Base-by-base conservation (phyloP, 2,888 invertebrate species). In the Hypomecis atomaria region DNA sequence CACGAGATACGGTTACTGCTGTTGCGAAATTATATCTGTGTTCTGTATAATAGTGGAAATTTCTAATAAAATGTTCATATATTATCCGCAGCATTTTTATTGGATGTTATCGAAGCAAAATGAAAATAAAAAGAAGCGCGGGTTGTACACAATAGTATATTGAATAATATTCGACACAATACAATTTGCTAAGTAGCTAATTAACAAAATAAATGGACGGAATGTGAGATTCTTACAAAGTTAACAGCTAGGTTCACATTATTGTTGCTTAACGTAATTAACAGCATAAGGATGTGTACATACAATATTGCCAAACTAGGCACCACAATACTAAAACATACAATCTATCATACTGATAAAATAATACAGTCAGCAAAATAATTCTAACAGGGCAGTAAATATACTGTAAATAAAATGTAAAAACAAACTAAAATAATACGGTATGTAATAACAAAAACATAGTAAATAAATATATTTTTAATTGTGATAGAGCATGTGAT, bases 181-280 rank as follows among this genome's bases (percentile, higher is more conserved):
- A 89, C 84, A 87, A 82, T 88, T 84, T 89, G 89, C 44, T 76
- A 56, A 56, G 56, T 56, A 90, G 89, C 90, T 90, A 88, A 86
- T 75, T 84, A 91, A 91, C 88, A 86, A 89, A 92, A 89, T 74
- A 86, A 87, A 85, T 92, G 92, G 92, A 92, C 92, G 92, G 92
- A 92, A 92, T 92, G 90, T 90, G 88, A 89, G 88, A 90, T 88
- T 86, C 88, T 81, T 86, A 86, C 57, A 57, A 56, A 83, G 76
- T 85, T 84, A 84, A 70, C 83, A 83, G 81, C 84, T 84, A 78
- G 69, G 50, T 59, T 59, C 42, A 68, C 65, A 71, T 65, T 71
- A 55, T 68, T 65, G 71, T 71, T 56, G 69, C 70, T 71, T 71
- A 72, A 66, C 65, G 64, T 69, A 71, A 73, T 60, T 67, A 63